phyloP scores from a whole-genome alignment of 2,888 invertebrate genomes.

The Apomyelois bistriatella region DNA sequence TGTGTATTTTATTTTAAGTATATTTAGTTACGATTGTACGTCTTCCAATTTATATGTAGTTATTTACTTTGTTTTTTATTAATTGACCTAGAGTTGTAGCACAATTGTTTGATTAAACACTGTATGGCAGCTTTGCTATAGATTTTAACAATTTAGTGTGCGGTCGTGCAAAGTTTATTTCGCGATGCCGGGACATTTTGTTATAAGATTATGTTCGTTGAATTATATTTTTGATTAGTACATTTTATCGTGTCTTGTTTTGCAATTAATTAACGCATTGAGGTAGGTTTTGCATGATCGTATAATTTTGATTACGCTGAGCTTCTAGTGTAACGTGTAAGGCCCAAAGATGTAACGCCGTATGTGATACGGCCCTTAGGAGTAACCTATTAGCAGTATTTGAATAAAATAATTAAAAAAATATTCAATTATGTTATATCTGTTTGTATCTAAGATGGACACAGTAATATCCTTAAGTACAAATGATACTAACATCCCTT shows the following conservation, averaged over 20 bases:
- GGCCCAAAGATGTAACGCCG: conserved; percentile 69
- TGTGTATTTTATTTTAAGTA: conserved; percentile 28
- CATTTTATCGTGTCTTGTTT: neutral
- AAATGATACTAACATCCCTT: conserved; percentile 65
- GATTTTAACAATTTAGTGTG: conserved; percentile 53
- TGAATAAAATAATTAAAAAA: conserved; percentile 41
- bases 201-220: neutral
- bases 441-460: conserved; percentile 48
- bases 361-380: conserved; percentile 53
- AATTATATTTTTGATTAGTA: neutral
- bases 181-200: neutral
- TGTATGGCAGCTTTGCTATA: conserved; percentile 55
- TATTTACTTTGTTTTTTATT: conserved; percentile 36
- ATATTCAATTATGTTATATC: conserved; percentile 36
- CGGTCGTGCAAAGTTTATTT: conserved; percentile 11
- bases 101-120: conserved; percentile 59
- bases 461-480: conserved; percentile 63
- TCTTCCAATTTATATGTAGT: conserved; percentile 59
- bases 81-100: conserved; percentile 47
- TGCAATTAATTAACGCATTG: neutral
- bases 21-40: conserved; percentile 50
- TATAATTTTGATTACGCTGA: conserved; percentile 46
- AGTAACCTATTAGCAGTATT: conserved; percentile 60
- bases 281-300: neutral
- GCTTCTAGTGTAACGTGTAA: conserved; percentile 63